Base-by-base conservation (phyloP, 2,888 invertebrate species). In the Empis livida region DNA sequence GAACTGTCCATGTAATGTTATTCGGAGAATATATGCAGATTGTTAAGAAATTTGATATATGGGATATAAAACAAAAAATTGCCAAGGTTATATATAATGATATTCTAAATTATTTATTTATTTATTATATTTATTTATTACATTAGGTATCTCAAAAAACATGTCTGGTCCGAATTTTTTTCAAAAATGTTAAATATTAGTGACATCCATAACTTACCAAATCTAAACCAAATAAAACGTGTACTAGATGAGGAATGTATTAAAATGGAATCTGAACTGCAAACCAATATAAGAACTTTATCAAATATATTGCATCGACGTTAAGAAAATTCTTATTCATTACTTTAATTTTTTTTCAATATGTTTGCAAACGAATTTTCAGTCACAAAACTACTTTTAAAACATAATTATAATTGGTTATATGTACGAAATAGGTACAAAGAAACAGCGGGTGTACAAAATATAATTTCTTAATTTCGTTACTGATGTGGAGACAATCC, bases 11-110 rank as follows among this genome's bases (percentile, higher is more conserved):
- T 64, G 87, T 90, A 43, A 75, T 95, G 62, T 71, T 93, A 20
- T 86, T 91, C 71, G 87, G 89, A 46, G 85, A 85, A 62, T 95
- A 95, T 65, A 93, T 95, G 84, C 84, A 87, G 60, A 78, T 84
- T 30, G 75, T 76, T 44, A 80, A 80, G 61, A 75, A 75, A 46
- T 71, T 75, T 56, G 76, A 75, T 55, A 75, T 74, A 35, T 82
- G 81, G 80, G 82, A 79, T 60, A 79, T 81, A 47, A 79, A 80
- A 49, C 78, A 79, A 53, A 82, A n/a, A 82, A 71, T 67, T 83
- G 56, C 82, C 83, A 47, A 80, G 84, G 76, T 80, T 63, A n/a
- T n/a, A n/a, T n/a, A n/a, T n/a, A n/a, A n/a, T n/a, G n/a, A n/a
- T n/a, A n/a, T n/a, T n/a, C n/a, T 16, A 11, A 38, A 40, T 15